Evolutionary conservation across 1,140 invertebrate species (phyloP).

Genomic region (Aplysia californica): DNA sequence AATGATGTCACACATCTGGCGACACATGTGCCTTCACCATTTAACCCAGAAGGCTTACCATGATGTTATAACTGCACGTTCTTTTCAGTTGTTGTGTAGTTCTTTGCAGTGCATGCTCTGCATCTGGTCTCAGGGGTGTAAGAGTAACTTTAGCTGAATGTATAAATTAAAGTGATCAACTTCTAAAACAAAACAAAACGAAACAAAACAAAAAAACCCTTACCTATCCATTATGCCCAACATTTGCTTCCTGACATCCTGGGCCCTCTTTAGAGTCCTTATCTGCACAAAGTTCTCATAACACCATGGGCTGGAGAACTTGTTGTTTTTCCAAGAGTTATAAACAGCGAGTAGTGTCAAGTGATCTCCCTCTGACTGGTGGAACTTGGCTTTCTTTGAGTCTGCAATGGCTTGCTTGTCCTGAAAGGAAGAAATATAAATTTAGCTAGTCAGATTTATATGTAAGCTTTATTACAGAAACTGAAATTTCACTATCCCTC

Average conservation of each 20-base stretch:
- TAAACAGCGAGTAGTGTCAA: constrained; percentile 97
- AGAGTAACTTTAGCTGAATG: too few relatives aligned
- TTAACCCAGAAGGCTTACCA: too few relatives aligned
- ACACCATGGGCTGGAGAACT: constrained; percentile 99
- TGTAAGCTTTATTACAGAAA: not conserved
- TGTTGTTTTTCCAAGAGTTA: constrained; percentile 99
- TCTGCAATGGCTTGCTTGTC: constrained; percentile 98
- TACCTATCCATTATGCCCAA: constrained; percentile 97
- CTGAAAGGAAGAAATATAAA: constrained; percentile 70
- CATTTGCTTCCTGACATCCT: constrained; percentile 98
- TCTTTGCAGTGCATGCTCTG: too few relatives aligned
- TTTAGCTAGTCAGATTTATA: not conserved
- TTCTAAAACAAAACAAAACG: too few relatives aligned
- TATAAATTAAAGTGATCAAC: too few relatives aligned
- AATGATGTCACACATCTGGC: too few relatives aligned
- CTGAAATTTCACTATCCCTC: too few relatives aligned
- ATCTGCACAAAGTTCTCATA: constrained; percentile 99
- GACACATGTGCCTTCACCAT: too few relatives aligned
- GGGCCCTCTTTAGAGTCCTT: constrained; percentile 93
- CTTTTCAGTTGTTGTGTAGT: too few relatives aligned
- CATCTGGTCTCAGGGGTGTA: too few relatives aligned
- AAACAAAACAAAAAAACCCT: too few relatives aligned
- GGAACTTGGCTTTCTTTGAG: constrained; percentile 98
- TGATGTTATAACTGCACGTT: too few relatives aligned
- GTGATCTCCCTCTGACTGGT: constrained; percentile 98